Base-by-base conservation (phyloP, 2,797 vertebrate species). In the Chrosomus eos region DNA sequence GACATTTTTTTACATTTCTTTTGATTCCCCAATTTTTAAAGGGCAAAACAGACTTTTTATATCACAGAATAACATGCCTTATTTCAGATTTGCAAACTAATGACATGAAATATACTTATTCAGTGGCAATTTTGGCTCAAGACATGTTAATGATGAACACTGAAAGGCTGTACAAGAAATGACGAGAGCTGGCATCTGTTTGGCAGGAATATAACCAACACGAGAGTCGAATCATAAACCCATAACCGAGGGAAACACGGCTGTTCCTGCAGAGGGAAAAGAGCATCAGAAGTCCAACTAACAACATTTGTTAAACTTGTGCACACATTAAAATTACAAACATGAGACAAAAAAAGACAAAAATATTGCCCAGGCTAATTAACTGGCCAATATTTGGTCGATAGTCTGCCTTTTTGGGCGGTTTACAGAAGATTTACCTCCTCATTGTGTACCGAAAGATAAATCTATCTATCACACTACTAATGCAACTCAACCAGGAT, bases 161-260 rank as follows among this genome's bases (percentile, higher is more conserved):
- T 70, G 31, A 60, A 64, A 75, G 43, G 18, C 40, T 21, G 31
- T 53, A 60, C 51, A 51, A 38, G 23, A 53, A 80, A 74, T 83
- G 51, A 38, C 48, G 38, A 13, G 28, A 10, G 21, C 7, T 58
- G 81, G 55, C 38, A n/a, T 85, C 51, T 38, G 18, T 85, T 72
- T 72, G 75, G 80, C 48, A 68, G 76, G 72, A 85, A 87, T 81
- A 82, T 31, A 40, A 28, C 5, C 51, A 10, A 74, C 67, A 31
- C 5, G 19, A 62, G 26, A 62, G 21, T 82, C 55, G 28, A 8
- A 88, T 96, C 92, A 96, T 86, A 95, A 91, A 72, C 94, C 93
- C 91, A 94, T 93, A 91, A 94, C 94, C 55, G 94, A 94, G 82
- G 95, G 92, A 91, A 95, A 96, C 88, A 91, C 93, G 7, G 93